phyloP scores from a whole-genome alignment of 2,113 vertebrate genomes.

The Dromas ardeola region DNA sequence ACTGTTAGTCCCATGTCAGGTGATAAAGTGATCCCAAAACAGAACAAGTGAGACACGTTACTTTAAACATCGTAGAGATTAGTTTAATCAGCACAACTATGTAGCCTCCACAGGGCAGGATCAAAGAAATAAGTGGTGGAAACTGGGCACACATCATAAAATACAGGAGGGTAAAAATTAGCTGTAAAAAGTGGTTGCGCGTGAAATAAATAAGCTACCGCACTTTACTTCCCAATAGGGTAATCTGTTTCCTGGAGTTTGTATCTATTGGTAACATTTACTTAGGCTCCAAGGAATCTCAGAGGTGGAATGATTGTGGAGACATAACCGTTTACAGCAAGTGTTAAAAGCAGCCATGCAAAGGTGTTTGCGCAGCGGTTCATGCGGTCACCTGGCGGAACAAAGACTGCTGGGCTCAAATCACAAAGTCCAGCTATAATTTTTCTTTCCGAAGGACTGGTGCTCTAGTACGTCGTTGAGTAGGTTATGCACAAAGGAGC shows the following conservation, averaged over 20 bases:
- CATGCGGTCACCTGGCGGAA: accelerated
- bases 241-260: neutral
- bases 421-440: neutral
- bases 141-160: neutral
- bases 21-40: neutral
- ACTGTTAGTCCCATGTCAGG: neutral
- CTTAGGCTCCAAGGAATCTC: neutral
- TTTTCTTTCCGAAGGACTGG: neutral
- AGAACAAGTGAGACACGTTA: neutral
- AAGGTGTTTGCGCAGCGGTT: neutral
- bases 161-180: neutral
- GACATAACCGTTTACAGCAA: neutral
- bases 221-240: neutral
- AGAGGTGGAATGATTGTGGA: neutral
- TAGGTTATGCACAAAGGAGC: neutral
- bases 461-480: neutral
- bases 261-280: neutral
- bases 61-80: neutral
- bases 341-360: neutral
- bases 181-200: neutral
- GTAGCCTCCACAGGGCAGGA: neutral
- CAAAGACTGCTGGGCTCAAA: neutral
- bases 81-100: neutral
- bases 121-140: neutral
- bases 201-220: neutral